phyloP scores from a whole-genome alignment of 2,113 vertebrate genomes.

The Gorsachius goisagi region DNA sequence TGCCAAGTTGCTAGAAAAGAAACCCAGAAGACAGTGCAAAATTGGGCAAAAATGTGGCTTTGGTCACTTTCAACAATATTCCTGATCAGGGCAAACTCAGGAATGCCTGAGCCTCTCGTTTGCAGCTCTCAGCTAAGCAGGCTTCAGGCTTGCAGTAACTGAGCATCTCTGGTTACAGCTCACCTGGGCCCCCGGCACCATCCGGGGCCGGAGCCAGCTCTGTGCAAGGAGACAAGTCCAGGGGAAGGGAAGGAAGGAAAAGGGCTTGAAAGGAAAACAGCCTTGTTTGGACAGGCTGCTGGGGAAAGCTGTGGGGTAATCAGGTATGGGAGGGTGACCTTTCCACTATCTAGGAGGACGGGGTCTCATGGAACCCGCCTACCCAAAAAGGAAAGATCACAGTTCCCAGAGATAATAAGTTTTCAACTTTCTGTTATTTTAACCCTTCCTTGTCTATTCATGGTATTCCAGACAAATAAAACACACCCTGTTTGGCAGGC shows the following conservation, averaged over 20 bases:
- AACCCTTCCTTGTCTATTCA: not conserved
- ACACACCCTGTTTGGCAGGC: slow-evolving; percentile 2
- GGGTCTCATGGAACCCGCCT: not conserved
- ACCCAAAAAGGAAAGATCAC: not conserved
- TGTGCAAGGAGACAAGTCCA: not conserved
- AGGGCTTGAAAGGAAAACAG: slow-evolving; percentile 42
- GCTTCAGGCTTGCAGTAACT: not conserved
- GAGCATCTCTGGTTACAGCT: not conserved
- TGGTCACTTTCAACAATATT: not conserved
- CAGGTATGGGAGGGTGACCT: slow-evolving; percentile 36
- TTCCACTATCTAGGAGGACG: not conserved
- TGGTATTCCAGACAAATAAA: slow-evolving; percentile 23
- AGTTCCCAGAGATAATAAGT: not conserved
- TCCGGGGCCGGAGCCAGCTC: not conserved
- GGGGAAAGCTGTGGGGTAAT: not conserved
- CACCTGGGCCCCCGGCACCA: not conserved
- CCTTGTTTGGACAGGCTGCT: not conserved
- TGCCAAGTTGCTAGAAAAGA: not conserved
- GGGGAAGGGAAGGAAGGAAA: slow-evolving; percentile 17
- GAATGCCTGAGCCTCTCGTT: not conserved
- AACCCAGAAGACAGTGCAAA: not conserved
- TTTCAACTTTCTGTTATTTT: slow-evolving; percentile 48
- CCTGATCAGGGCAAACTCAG: not conserved
- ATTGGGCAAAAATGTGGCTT: not conserved
- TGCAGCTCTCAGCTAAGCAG: not conserved